phyloP scores from a whole-genome alignment of 2,888 invertebrate species.

The Cheilosia soror region DNA sequence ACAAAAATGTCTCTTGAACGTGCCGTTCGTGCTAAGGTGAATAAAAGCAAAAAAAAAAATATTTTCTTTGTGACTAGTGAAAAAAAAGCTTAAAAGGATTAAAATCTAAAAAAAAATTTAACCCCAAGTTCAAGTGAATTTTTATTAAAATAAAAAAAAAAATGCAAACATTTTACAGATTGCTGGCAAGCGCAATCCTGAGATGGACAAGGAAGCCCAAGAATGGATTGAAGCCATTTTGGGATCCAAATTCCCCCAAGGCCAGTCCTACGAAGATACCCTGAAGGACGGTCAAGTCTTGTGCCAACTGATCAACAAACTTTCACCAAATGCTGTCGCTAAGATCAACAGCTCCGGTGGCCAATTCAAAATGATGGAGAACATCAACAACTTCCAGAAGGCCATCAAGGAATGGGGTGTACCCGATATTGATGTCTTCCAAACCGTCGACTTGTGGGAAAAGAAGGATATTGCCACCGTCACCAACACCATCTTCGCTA shows the following conservation, averaged over 20 bases:
- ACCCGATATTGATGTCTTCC: slow-evolving; percentile 95
- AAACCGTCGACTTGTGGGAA: slow-evolving; percentile 98
- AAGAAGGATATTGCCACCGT: slow-evolving; percentile 95
- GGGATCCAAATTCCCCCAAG: slow-evolving; percentile 94
- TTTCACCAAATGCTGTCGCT: slow-evolving; percentile 93
- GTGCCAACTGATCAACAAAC: slow-evolving; percentile 97
- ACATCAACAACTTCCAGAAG: slow-evolving; percentile 96
- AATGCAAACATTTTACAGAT: slow-evolving; percentile 85
- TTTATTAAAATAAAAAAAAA: slow-evolving; percentile 2
- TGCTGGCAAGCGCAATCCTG: slow-evolving; percentile 91
- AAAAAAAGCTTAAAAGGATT: slow-evolving; percentile 18
- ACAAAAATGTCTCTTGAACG: slow-evolving; percentile 94
- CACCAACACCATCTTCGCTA: slow-evolving; percentile 92
- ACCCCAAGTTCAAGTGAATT: slow-evolving; percentile 48
- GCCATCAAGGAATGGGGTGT: slow-evolving; percentile 95
- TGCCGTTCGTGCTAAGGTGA: slow-evolving; percentile 95
- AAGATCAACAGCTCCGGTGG: slow-evolving; percentile 97
- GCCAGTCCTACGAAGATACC: slow-evolving; percentile 93
- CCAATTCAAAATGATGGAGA: slow-evolving; percentile 99
- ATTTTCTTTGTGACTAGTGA: slow-evolving; percentile 2
- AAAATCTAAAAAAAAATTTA: slow-evolving; percentile 18
- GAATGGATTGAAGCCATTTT: slow-evolving; percentile 95
- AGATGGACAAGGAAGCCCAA: slow-evolving; percentile 94
- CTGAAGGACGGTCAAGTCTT: slow-evolving; percentile 96
- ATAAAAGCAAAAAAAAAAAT: slow-evolving; percentile 76